Conservation (phyloP, 2,797 vertebrate genomes). For the Smutsia temminckii region DNA sequence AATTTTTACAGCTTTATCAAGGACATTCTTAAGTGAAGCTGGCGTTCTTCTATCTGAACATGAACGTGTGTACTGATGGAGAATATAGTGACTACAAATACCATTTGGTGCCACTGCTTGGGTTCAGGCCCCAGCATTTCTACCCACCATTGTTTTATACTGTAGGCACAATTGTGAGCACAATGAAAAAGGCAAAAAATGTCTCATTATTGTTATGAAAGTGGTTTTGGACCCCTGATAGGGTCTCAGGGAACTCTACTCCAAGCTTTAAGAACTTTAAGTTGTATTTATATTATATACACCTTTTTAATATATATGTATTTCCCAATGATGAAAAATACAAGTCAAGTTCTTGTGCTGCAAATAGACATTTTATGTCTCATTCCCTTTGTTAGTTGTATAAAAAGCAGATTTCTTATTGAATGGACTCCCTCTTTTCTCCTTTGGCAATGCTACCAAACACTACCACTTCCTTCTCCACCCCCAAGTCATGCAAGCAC, state of each 20-base stretch:
- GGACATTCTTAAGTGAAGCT: background rate
- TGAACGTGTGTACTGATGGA: background rate
- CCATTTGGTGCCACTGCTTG: background rate
- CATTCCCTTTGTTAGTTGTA: background rate
- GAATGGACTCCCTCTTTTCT: background rate
- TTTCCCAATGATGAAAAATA: background rate
- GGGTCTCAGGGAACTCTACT: background rate
- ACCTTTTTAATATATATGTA: background rate
- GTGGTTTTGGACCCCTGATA: background rate
- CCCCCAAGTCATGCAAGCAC: background rate
- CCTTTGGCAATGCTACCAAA: background rate
- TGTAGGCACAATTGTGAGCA: background rate
- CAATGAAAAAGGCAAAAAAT: background rate
- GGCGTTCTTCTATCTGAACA: background rate
- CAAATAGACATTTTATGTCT: background rate
- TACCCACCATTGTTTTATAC: background rate
- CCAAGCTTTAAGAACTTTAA: background rate
- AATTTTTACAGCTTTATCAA: background rate
- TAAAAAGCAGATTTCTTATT: background rate
- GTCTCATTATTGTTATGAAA: background rate
- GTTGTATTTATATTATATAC: background rate
- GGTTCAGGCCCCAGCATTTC: background rate
- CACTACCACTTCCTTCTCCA: background rate
- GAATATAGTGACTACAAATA: background rate
- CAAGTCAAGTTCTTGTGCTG: background rate